Conservation (phyloP, 2,797 vertebrate species). For the Sarcophilus harrisii region DNA sequence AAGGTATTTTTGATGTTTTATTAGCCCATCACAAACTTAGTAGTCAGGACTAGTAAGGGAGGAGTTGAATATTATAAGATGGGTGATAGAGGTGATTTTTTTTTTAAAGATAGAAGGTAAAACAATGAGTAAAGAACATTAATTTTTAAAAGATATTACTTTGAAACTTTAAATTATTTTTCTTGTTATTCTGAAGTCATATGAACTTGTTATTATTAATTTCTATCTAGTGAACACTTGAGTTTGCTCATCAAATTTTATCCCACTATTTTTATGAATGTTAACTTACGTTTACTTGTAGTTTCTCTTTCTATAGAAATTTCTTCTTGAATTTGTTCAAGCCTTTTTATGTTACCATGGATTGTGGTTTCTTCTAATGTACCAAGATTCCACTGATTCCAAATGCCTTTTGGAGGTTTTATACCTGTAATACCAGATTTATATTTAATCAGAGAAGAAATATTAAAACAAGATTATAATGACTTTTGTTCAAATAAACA, state of each 20-base stretch:
- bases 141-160: not conserved
- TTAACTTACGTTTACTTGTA: constrained; percentile 53
- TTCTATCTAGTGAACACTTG: not conserved
- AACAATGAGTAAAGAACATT: not conserved
- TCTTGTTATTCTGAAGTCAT: not conserved
- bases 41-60: not conserved
- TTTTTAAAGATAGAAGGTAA: not conserved
- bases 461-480: not conserved
- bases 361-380: constrained; percentile 56
- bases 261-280: not conserved
- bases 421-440: constrained; percentile 71
- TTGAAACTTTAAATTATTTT: not conserved
- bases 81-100: not conserved
- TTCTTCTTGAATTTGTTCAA: not conserved
- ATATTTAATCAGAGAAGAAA: constrained; percentile 42
- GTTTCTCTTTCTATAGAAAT: not conserved
- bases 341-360: constrained; percentile 34
- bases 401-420: constrained; percentile 73
- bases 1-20: not conserved
- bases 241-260: not conserved
- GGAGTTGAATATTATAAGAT: not conserved
- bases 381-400: constrained; percentile 80
- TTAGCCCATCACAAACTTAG: not conserved
- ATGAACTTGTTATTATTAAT: constrained; percentile 14
- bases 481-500: not conserved